phyloP scores from a whole-genome alignment of 2,888 invertebrate genomes.

The Dorcus hopei region DNA sequence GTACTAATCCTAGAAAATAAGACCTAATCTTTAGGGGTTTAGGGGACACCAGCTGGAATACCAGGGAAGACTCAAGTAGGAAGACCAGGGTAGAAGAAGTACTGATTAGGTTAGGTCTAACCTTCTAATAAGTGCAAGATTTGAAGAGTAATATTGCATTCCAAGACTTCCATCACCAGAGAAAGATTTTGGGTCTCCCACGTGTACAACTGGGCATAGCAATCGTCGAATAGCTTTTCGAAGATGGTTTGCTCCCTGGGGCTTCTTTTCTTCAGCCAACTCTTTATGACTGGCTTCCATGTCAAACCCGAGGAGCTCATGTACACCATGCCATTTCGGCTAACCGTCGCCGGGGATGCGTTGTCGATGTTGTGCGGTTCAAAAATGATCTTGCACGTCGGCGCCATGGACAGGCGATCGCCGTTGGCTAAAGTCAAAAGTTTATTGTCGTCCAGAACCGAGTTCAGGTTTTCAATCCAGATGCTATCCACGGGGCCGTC shows the following conservation, averaged over 20 bases:
- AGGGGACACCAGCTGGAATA: no score
- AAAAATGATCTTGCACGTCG: conserved; percentile 92
- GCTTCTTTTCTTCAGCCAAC: conserved; percentile 72
- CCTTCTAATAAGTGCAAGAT: conserved; percentile 80
- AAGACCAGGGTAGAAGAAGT: neutral
- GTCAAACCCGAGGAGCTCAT: conserved; percentile 96
- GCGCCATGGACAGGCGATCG: conserved; percentile 91
- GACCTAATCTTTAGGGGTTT: conserved; percentile 8
- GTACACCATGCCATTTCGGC: conserved; percentile 68
- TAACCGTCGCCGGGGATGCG: conserved; percentile 96
- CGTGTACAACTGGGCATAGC: conserved; percentile 69
- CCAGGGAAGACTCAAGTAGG: no score
- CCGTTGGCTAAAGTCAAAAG: conserved; percentile 93
- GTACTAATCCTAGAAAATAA: conserved; percentile 61
- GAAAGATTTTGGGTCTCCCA: conserved; percentile 83
- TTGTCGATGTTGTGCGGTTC: conserved; percentile 98
- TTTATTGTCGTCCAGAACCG: conserved; percentile 94
- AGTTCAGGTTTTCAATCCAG: conserved; percentile 98
- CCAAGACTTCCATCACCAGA: conserved; percentile 82
- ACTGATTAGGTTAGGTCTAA: conserved; percentile 11
- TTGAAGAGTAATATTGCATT: conserved; percentile 87
- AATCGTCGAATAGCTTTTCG: conserved; percentile 69
- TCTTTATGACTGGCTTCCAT: conserved; percentile 86
- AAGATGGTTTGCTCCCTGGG: conserved; percentile 61
- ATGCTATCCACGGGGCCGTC: conserved; percentile 97